Percentiles rank a stretch among this genome's conserved stretches.
Conservation (phyloP, 2,888 invertebrate species). For the Mesodorylaimus sp. region DNA sequence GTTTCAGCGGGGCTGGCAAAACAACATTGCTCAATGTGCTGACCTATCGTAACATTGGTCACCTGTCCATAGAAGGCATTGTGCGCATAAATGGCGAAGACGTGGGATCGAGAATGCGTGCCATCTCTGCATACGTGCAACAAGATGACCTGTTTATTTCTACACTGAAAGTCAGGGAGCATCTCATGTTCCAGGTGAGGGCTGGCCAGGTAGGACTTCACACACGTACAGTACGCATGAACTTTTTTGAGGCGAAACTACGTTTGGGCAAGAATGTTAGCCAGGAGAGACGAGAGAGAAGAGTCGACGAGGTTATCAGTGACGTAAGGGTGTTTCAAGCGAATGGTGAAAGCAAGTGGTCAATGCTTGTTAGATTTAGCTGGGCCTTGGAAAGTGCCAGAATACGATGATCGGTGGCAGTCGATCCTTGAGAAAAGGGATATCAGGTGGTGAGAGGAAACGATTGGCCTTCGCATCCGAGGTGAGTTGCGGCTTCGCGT, state of each 20-base stretch:
- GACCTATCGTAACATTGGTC: conserved; percentile 43
- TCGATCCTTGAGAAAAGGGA: conserved; percentile 49
- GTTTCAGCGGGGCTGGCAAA: conserved; percentile 62
- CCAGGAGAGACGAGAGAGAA: conserved; percentile 42
- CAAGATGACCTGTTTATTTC: conserved; percentile 76
- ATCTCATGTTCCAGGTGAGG: conserved; percentile 59
- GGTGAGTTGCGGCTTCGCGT: no score
- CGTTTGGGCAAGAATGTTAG: conserved; percentile 53
- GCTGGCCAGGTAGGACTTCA: no score
- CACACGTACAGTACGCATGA: background rate
- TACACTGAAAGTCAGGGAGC: conserved; percentile 64
- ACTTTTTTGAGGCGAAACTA: conserved; percentile 42
- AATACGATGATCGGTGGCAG: conserved; percentile 58
- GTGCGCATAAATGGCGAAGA: conserved; percentile 31
- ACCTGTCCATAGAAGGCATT: conserved; percentile 14
- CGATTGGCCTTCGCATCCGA: conserved; percentile 79
- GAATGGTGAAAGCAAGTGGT: no score
- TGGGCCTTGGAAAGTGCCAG: conserved; percentile 50
- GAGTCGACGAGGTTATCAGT: conserved; percentile 46
- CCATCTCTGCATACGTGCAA: conserved; percentile 66
- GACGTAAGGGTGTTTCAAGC: no score
- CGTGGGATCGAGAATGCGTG: conserved; percentile 52
- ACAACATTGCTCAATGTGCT: conserved; percentile 67
- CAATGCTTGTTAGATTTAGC: no score
- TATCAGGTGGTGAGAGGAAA: conserved; percentile 85